Conservation (phyloP, 2,797 vertebrate genomes). For the Urophycis tenuis region DNA sequence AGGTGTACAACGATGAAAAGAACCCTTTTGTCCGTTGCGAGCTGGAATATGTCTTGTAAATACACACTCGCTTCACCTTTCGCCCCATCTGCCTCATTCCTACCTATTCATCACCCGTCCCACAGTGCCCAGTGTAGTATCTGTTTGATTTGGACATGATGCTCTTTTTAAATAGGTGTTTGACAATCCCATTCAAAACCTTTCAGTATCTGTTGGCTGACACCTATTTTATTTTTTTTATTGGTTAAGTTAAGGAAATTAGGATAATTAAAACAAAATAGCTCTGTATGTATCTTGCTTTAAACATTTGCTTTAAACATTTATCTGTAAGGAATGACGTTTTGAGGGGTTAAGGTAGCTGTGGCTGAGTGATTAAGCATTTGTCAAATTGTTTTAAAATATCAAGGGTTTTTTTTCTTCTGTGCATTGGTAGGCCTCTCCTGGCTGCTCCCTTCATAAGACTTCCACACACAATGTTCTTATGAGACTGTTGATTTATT, state of each 20-base stretch:
- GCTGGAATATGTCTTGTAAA: conserved; percentile 95
- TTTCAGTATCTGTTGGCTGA: conserved; percentile 11
- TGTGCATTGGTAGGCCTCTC: conserved; percentile 38
- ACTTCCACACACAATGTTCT: conserved; percentile 79
- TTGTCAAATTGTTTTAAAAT: conserved; percentile 55
- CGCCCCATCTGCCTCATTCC: conserved; percentile 11
- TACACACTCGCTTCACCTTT: conserved; percentile 28
- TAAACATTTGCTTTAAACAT: conserved; percentile 26
- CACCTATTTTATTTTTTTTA: conserved; percentile 37
- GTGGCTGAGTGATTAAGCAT: conserved; percentile 41
- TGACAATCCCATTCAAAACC: conserved; percentile 22
- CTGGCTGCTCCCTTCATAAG: conserved; percentile 61
- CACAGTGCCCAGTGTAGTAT: conserved; percentile 23
- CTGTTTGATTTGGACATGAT: conserved; percentile 42
- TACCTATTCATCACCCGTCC: conserved; percentile 1
- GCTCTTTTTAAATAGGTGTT: conserved; percentile 35
- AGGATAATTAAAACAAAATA: conserved; percentile 21
- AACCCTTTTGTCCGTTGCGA: conserved; percentile 94
- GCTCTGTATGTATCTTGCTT: conserved; percentile 34
- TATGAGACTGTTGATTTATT: conserved; percentile 85
- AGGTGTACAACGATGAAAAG: conserved; percentile 97
- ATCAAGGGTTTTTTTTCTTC: conserved; percentile 24
- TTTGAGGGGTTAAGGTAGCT: conserved; percentile 32
- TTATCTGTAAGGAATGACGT: conserved; percentile 34
- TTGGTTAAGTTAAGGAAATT: conserved; percentile 17